phyloP scores from a whole-genome alignment of 2,888 invertebrate species.

The Ellobium chinense region DNA sequence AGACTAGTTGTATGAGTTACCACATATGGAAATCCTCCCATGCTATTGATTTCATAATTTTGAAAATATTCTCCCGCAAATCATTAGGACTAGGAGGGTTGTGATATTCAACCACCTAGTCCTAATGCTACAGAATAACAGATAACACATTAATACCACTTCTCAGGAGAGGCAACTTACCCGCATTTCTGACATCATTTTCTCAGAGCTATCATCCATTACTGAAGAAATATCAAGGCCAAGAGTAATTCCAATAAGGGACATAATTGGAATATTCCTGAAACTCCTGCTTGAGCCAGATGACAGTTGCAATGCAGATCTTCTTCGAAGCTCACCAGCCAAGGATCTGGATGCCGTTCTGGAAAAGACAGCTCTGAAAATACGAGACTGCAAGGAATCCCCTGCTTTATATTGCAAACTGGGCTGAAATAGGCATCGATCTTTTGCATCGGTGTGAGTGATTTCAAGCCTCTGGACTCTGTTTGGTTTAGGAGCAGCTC shows the following conservation, averaged over 20 bases:
- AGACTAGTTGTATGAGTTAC: too few species aligned
- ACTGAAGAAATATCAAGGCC: conserved; percentile 35
- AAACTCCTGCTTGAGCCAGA: conserved; percentile 30
- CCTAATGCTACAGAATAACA: too few species aligned
- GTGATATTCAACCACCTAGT: too few species aligned
- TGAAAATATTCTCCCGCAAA: too few species aligned
- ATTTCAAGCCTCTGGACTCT: background rate
- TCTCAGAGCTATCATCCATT: conserved; percentile 14
- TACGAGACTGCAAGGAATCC: background rate
- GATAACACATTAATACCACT: too few species aligned
- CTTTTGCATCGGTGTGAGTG: background rate
- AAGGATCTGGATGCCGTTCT: conserved; percentile 15
- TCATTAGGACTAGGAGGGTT: too few species aligned
- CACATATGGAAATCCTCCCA: too few species aligned
- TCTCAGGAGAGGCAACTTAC: too few species aligned
- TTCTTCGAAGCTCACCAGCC: conserved; percentile 37
- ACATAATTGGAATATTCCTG: conserved; percentile 57
- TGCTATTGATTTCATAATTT: too few species aligned
- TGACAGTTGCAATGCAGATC: conserved; percentile 25
- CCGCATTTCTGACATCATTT: conserved; percentile 37
- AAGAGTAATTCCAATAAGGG: conserved; percentile 60
- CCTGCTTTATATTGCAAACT: background rate
- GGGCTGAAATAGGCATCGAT: conserved; percentile 9
- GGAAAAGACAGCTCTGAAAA: conserved; percentile 30
- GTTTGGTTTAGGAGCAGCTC: conserved; percentile 3